Base-by-base conservation (phyloP, 2,113 vertebrate genomes). In the Hylia prasina region DNA sequence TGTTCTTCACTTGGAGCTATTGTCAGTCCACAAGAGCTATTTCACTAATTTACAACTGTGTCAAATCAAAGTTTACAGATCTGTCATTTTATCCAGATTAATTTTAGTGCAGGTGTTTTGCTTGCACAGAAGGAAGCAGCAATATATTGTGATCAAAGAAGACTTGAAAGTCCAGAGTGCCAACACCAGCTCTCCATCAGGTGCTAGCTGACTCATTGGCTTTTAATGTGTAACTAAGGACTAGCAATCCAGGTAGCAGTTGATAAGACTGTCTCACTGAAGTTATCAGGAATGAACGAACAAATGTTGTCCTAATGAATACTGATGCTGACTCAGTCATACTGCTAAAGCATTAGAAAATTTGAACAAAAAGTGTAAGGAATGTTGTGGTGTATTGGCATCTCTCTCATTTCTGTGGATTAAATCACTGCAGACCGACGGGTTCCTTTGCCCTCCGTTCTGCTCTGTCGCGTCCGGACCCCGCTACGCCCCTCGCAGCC, bases 31-130 rank as follows among this genome's bases (percentile, higher is more conserved):
- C 61, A 72, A 65, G 54, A 79, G 31, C 21, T n/a, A 16, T 65
- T 93, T 77, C 1, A 4, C 23, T 64, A 18, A 47, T 83, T 73
- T 72, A 72, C 72, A 33, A 33, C 60, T 11, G 42, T 51, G 69
- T 51, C 64, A 91, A 89, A 90, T 30, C 56, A 47, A 84, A 95
- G 77, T 63, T 84, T 68, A 48, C 18, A 45, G 53, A 50, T 35
- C 53, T 84, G 81, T 22, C n/a, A 14, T 76, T 63, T 80, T 37
- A 33, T 13, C 44, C 80, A 11, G 61, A 19, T 45, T 58, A 37
- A 30, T 90, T 95, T 83, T 78, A 56, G 64, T 22, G 39, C 90
- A 90, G 85, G 90, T 94, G 68, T 94, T 93, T 60, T 35, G 13
- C 79, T 77, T 65, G 7, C 40, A 51, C 37, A 77, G 84, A 54